A percentile compares a stretch with the other conserved stretches of the same genome.
phyloP scores from a whole-genome alignment of 2,113 vertebrate genomes.

The Willisornis vidua region DNA sequence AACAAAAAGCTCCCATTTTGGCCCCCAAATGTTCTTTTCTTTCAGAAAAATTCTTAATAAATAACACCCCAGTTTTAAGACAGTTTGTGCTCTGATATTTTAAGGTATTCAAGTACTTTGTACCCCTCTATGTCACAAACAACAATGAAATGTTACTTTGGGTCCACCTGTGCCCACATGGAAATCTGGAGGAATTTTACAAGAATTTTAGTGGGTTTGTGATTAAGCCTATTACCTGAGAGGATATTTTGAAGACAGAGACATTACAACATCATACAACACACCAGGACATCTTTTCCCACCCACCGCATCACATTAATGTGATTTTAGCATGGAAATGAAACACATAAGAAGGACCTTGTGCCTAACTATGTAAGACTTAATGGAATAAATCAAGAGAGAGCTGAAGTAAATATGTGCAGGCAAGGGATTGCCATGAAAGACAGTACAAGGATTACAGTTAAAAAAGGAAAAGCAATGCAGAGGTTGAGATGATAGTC shows the following conservation, averaged over 20 bases:
- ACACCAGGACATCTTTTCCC: neutral
- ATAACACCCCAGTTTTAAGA: neutral
- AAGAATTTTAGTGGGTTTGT: neutral
- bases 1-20: neutral
- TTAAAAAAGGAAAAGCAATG: neutral
- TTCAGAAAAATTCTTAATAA: constrained; percentile 7
- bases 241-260: neutral
- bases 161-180: neutral
- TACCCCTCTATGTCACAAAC: neutral
- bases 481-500: neutral
- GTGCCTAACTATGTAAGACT: neutral
- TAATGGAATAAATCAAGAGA: neutral
- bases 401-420: neutral
- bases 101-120: neutral
- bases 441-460: neutral
- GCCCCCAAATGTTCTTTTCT: neutral
- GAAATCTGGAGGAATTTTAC: neutral
- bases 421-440: neutral
- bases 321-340: neutral
- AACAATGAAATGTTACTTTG: rapidly evolving
- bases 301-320: neutral
- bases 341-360: neutral
- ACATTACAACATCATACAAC: neutral
- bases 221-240: neutral
- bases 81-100: neutral